These are phyloP conservation scores for Alosa sapidissima DNA, from an alignment of 2,797 vertebrate genomes.

Conservation along the genomic window DNA sequence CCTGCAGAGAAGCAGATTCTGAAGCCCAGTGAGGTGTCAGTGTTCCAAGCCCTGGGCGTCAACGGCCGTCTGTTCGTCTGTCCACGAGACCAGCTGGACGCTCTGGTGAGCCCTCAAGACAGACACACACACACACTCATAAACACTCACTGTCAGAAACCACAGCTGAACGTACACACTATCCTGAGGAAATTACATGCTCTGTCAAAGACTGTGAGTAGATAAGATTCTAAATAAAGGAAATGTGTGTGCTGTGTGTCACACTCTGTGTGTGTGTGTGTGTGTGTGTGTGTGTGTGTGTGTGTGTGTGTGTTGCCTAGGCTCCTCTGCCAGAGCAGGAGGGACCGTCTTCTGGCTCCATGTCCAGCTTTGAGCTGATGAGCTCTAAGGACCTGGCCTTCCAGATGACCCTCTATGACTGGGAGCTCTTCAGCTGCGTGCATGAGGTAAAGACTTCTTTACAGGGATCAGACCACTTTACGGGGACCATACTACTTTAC, in stretches of 20 bases:
- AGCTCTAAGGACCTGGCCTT: slow-evolving; percentile 97
- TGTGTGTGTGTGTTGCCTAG: slow-evolving; percentile 61
- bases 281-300: slow-evolving; percentile 38
- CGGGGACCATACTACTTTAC: neutral
- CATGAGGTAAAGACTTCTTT: slow-evolving; percentile 80
- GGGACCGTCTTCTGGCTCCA: slow-evolving; percentile 88
- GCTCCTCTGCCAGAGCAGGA: slow-evolving; percentile 92
- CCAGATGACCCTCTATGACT: slow-evolving; percentile 96
- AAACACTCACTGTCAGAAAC: too few relatives aligned
- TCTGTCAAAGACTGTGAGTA: neutral
- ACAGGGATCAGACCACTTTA: slow-evolving; percentile 25
- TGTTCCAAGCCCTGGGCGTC: slow-evolving; percentile 91
- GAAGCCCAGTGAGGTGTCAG: slow-evolving; percentile 91
- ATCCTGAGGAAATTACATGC: neutral
- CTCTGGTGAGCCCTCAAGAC: slow-evolving; percentile 76
- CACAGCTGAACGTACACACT: neutral
- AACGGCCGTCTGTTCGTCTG: slow-evolving; percentile 93
- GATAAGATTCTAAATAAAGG: neutral
- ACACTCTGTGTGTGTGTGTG: neutral
- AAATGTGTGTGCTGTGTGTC: slow-evolving; percentile 26
- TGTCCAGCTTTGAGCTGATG: slow-evolving; percentile 96
- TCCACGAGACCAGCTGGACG: slow-evolving; percentile 86
- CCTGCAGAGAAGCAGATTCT: slow-evolving; percentile 90
- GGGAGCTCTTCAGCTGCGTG: slow-evolving; percentile 98
- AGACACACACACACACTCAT: slow-evolving; percentile 1